Evolutionary conservation across 2,797 vertebrate genomes (phyloP).

Genomic region (Pangasius krempfi): DNA sequence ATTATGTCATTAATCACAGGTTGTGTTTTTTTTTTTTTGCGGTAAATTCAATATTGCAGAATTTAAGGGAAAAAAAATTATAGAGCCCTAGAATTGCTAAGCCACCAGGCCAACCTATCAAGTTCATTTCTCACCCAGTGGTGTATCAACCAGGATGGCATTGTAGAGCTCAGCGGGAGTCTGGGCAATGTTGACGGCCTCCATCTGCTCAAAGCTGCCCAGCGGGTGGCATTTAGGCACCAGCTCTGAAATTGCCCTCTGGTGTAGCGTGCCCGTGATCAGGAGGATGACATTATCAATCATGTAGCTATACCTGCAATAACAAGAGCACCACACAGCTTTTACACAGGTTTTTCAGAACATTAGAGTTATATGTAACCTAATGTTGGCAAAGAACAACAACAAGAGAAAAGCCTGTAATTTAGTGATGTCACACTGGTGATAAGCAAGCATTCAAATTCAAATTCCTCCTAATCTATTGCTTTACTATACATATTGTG

Average conservation of each 20-base stretch:
- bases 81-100: not conserved
- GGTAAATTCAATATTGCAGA: not conserved
- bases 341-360: slow-evolving; percentile 13
- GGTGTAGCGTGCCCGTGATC: slow-evolving; percentile 97
- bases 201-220: slow-evolving; percentile 99
- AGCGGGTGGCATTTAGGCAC: slow-evolving; percentile 98
- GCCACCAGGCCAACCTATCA: not conserved
- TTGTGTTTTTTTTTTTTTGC: not conserved
- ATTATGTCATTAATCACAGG: not conserved
- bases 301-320: slow-evolving; percentile 96
- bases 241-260: slow-evolving; percentile 93
- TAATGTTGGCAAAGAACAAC: not conserved
- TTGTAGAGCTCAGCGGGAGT: slow-evolving; percentile 99
- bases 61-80: not conserved
- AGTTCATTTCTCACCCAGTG: slow-evolving; percentile 81
- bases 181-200: slow-evolving; percentile 98
- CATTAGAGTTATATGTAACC: not conserved
- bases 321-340: slow-evolving; percentile 6
- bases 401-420: not conserved
- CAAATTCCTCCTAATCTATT: not conserved
- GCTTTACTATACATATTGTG: not conserved
- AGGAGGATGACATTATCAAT: slow-evolving; percentile 98
- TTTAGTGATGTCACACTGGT: not conserved
- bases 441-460: not conserved
- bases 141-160: slow-evolving; percentile 97